Percentiles rank a stretch among this genome's conserved stretches.
Conservation (phyloP, 1,140 invertebrate genomes). For the Goniozus legneri region DNA sequence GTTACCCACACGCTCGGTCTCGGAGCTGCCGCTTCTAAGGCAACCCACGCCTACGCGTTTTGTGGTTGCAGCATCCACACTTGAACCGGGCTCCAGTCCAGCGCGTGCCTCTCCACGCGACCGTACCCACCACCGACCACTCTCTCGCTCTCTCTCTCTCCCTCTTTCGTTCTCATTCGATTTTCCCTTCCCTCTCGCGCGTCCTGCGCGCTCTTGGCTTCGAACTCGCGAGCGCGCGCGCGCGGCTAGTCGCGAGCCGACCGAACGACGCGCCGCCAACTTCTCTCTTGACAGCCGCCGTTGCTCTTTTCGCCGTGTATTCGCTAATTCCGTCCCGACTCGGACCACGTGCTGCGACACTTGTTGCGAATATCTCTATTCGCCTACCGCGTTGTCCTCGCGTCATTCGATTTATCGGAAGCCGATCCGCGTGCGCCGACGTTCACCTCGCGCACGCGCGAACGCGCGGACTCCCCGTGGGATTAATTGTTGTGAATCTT, state of each 20-base stretch:
- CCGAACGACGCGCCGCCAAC: neutral
- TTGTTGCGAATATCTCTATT: no score
- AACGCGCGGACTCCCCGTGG: no score
- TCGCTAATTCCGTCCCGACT: neutral
- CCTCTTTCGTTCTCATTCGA: constrained; percentile 8
- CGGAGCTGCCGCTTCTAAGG: no score
- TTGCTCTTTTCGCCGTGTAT: neutral
- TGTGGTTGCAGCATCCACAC: constrained; percentile 53
- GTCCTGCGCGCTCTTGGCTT: constrained; percentile 19
- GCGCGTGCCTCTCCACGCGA: constrained; percentile 55
- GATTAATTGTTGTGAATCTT: no score
- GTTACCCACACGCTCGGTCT: no score
- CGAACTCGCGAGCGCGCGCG: constrained; percentile 8
- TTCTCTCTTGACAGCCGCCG: neutral
- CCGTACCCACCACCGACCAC: constrained; percentile 41
- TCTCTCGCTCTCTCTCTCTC: constrained; percentile 2
- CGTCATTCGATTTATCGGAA: no score
- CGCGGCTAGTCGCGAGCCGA: neutral
- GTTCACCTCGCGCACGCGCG: no score
- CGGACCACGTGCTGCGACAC: no score
- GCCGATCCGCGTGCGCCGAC: no score
- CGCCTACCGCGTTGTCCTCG: no score
- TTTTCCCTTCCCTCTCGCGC: constrained; percentile 8
- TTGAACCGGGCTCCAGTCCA: constrained; percentile 51
- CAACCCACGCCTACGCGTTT: constrained; percentile 52